Conservation (phyloP, 1,140 invertebrate genomes). For the Scaptomyza pallida region DNA sequence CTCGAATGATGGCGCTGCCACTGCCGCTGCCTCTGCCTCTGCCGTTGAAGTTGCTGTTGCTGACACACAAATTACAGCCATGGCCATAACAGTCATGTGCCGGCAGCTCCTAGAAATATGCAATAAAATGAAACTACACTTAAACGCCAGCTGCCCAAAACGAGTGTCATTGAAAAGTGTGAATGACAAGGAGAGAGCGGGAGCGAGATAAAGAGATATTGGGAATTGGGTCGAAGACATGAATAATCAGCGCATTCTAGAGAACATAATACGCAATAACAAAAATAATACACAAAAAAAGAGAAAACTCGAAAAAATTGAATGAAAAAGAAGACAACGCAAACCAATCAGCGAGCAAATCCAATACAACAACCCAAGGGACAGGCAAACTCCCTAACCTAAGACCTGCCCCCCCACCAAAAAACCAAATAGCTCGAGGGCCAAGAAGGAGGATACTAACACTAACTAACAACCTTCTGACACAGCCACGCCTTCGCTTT, state of each 20-base stretch:
- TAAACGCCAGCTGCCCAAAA: constrained; percentile 59
- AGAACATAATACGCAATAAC: constrained; percentile 1
- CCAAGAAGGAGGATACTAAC: constrained; percentile 1
- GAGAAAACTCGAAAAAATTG: constrained; percentile 25
- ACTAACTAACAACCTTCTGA: constrained; percentile 60
- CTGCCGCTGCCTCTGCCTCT: constrained; percentile 14
- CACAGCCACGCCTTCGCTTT: constrained; percentile 1
- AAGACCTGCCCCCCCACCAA: neutral
- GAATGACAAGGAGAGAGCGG: neutral
- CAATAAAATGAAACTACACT: constrained; percentile 60
- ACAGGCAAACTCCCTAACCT: constrained; percentile 9
- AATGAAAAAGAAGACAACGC: constrained; percentile 50
- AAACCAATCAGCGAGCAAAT: constrained; percentile 80
- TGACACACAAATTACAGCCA: constrained; percentile 77
- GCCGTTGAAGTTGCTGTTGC: constrained; percentile 34
- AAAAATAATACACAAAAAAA: neutral
- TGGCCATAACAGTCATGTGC: constrained; percentile 71
- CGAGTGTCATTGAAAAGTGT: constrained; percentile 43
- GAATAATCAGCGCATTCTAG: constrained; percentile 38
- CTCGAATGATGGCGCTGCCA: constrained; percentile 38
- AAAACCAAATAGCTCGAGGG: constrained; percentile 4
- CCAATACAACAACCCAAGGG: constrained; percentile 72
- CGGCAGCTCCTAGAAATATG: constrained; percentile 65
- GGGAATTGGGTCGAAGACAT: constrained; percentile 12
- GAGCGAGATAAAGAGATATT: no score